Percentiles rank a stretch among this genome's conserved stretches.
phyloP scores from a whole-genome alignment of 1,140 invertebrate genomes.

The Drosophila ogumai region DNA sequence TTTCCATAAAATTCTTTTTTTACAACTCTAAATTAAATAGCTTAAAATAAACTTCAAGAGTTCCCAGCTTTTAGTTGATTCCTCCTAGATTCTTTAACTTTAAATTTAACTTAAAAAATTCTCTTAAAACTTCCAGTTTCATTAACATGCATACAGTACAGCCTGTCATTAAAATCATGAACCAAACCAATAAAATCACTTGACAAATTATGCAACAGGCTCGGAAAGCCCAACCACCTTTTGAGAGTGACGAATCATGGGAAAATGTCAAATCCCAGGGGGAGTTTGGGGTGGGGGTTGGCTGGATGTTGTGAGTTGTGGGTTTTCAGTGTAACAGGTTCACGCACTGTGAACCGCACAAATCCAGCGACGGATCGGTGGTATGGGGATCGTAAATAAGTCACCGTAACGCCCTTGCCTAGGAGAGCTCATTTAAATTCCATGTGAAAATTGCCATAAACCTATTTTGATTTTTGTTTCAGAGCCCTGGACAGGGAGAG shows the following conservation, averaged over 20 bases:
- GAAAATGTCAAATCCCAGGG: conserved; percentile 53
- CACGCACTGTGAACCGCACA: conserved; percentile 56
- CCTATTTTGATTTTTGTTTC: conserved; percentile 43
- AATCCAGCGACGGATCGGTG: conserved; percentile 24
- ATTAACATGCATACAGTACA: conserved; percentile 48
- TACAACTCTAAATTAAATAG: too few species aligned
- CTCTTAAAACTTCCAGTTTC: conserved; percentile 9
- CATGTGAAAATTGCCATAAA: conserved; percentile 58
- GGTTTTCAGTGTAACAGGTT: conserved; percentile 47
- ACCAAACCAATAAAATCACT: conserved; percentile 66
- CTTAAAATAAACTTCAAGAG: not conserved
- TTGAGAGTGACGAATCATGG: conserved; percentile 61
- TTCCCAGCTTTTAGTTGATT: too few species aligned
- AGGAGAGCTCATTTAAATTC: conserved; percentile 60
- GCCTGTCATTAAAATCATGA: conserved; percentile 49
- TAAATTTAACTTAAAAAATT: not conserved
- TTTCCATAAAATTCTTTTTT: too few species aligned
- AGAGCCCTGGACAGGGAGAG: not conserved
- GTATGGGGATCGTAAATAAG: conserved; percentile 27
- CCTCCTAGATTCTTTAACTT: not conserved
- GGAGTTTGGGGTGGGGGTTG: not conserved
- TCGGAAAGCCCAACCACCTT: conserved; percentile 27
- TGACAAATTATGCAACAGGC: conserved; percentile 70
- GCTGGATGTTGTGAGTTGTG: conserved; percentile 10
- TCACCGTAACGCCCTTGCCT: conserved; percentile 67